Evolutionary conservation across 2,113 vertebrate genomes (phyloP), one percentile per base, ranked within the genome.

Genomic region (Paralichthys olivaceus): DNA sequence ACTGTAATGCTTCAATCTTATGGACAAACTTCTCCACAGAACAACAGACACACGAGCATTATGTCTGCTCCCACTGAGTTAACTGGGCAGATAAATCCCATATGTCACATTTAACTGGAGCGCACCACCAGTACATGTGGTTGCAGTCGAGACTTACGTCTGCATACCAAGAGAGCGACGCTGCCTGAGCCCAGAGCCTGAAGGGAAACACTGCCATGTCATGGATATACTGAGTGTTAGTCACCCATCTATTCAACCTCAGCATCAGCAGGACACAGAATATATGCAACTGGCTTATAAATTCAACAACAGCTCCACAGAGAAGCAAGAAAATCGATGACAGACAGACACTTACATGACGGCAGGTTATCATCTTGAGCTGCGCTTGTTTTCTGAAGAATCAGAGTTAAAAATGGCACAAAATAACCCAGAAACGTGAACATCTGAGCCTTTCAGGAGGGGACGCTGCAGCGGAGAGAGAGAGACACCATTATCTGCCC

Each of bases 401-500:
- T 81, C 74, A 89, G 86, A 1, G 68, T 81, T 84, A 91, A 66
- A 57, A 93, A 91, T 40, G 87, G 86, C 2, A 89, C 54, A 14
- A 92, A 88, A 77, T 63, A 73, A 77, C 74, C 87, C 84, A 94
- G 84, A 43, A 93, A 2, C 3, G 87, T 81, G 88, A 90, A 89
- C 86, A 94, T 79, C 25, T 80, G 81, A 84, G 85, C 75, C 12
- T 57, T 72, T 53, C 14, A 26, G 25, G 56, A 47, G n/a, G n/a
- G 20, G 37, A 47, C 2, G 2, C 15, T n/a, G 17, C 40, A 22
- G 67, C 32, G 49, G 14, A 9, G 12, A 17, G 11, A 54, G 17
- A 40, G 43, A 19, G 45, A 40, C 8, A 71, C 7, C 58, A 72
- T 80, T 23, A 77, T 74, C 66, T 75, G 17, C 28, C 34, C 34